Evolutionary conservation across 2,113 vertebrate species (phyloP).

Genomic region (Hassar affinis): DNA sequence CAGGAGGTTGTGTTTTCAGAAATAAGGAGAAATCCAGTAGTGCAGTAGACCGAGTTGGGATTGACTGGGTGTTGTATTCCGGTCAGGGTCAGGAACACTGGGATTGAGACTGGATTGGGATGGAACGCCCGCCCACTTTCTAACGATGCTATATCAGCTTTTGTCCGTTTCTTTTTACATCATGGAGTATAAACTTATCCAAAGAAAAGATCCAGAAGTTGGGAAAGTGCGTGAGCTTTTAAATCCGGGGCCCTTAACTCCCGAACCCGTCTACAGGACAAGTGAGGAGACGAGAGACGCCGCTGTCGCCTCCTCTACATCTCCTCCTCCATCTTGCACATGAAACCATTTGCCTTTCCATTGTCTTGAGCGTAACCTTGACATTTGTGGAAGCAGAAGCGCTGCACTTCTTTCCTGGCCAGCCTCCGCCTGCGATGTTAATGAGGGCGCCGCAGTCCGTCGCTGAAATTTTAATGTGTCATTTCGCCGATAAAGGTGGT

Average conservation of each 20-base stretch:
- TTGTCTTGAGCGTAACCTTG: constrained; percentile 30
- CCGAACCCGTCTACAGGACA: neutral
- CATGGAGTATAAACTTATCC: neutral
- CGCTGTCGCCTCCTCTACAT: neutral
- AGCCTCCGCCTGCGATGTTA: constrained; percentile 45
- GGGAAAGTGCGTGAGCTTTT: neutral
- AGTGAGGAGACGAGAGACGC: neutral
- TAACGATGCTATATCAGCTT: neutral
- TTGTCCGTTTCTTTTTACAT: neutral
- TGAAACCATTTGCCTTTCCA: neutral
- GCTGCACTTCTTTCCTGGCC: neutral
- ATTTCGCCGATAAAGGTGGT: constrained; percentile 55
- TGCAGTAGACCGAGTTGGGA: too few relatives aligned
- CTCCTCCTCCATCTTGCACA: neutral
- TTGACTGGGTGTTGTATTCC: neutral
- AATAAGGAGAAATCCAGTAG: neutral
- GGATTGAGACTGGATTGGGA: neutral
- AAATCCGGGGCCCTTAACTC: neutral
- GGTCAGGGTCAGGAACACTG: neutral
- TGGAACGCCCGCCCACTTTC: neutral
- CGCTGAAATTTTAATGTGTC: constrained; percentile 54
- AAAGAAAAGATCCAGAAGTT: neutral
- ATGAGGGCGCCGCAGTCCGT: constrained; percentile 33
- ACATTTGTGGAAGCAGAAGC: constrained; percentile 36
- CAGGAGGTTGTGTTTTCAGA: neutral